phyloP scores from a whole-genome alignment of 2,888 invertebrate species.

The Periphyllus acericola region DNA sequence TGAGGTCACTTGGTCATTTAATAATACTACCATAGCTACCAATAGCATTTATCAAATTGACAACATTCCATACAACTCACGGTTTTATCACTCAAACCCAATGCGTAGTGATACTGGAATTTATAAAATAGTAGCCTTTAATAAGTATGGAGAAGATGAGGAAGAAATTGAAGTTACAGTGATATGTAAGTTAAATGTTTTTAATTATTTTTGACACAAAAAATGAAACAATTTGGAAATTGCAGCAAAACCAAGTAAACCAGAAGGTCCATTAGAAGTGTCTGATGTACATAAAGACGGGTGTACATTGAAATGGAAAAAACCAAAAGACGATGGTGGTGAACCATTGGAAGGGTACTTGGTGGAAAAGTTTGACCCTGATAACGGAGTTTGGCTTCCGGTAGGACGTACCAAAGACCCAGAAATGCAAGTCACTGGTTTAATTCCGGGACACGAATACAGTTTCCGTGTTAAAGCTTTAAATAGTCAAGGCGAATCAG shows the following conservation, averaged over 20 bases:
- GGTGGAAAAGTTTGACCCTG: constrained; percentile 92
- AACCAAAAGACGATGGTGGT: constrained; percentile 95
- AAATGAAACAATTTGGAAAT: constrained; percentile 25
- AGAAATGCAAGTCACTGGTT: constrained; percentile 86
- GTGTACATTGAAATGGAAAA: constrained; percentile 91
- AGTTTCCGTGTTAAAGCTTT: constrained; percentile 95
- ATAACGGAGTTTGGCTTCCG: constrained; percentile 92
- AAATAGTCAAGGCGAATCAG: constrained; percentile 94
- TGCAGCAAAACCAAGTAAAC: constrained; percentile 82
- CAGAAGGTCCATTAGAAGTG: constrained; percentile 89
- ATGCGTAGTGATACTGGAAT: constrained; percentile 85
- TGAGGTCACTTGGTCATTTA: constrained; percentile 87
- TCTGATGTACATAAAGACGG: constrained; percentile 88
- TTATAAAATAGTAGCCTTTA: constrained; percentile 89
- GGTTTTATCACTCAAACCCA: constrained; percentile 85
- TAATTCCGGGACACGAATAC: constrained; percentile 92
- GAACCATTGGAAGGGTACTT: constrained; percentile 90
- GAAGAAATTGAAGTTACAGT: constrained; percentile 91
- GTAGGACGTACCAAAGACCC: constrained; percentile 88
- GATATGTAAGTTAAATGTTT: constrained; percentile 69
- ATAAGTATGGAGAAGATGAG: constrained; percentile 91
- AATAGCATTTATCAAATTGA: constrained; percentile 72
- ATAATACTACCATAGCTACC: constrained; percentile 69
- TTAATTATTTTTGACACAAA: background rate
- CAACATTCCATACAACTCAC: constrained; percentile 89